Conservation (phyloP, 1,140 invertebrate genomes). For the Homalodisca vitripennis region DNA sequence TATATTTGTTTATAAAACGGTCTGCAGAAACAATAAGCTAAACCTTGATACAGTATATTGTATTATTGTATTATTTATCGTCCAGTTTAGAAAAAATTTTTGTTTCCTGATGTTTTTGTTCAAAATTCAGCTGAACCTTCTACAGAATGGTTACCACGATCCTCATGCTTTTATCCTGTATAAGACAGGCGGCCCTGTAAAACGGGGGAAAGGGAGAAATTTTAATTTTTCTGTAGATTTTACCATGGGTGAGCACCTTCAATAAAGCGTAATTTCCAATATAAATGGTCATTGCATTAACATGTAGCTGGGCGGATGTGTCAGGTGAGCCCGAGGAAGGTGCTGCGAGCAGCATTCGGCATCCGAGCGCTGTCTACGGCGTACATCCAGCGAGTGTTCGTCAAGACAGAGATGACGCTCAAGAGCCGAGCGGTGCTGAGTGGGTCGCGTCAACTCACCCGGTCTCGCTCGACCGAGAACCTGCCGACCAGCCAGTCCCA, state of each 20-base stretch:
- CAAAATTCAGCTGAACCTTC: no score
- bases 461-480: slow-evolving; percentile 83
- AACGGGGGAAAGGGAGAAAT: no score
- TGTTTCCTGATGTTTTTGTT: no score
- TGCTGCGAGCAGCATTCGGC: slow-evolving; percentile 85
- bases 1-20: no score
- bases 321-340: slow-evolving; percentile 74
- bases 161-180: no score
- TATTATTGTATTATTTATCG: no score
- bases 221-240: no score
- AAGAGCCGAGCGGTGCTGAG: slow-evolving; percentile 72
- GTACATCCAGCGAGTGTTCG: slow-evolving; percentile 87
- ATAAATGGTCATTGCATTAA: slow-evolving; percentile 20
- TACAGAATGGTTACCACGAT: no score
- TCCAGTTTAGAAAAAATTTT: no score
- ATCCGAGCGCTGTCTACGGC: slow-evolving; percentile 85
- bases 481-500: slow-evolving; percentile 87
- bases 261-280: slow-evolving; percentile 21
- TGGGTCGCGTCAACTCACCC: slow-evolving; percentile 58
- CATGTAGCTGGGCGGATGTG: slow-evolving; percentile 34
- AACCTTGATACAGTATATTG: no score
- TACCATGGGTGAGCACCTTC: slow-evolving; percentile 2
- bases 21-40: no score
- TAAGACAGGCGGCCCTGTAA: no score
- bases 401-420: slow-evolving; percentile 89